A percentile compares a stretch with the other conserved stretches of the same genome.
phyloP scores from a whole-genome alignment of 2,888 invertebrate species.

The Gisinianus flammeolus region DNA sequence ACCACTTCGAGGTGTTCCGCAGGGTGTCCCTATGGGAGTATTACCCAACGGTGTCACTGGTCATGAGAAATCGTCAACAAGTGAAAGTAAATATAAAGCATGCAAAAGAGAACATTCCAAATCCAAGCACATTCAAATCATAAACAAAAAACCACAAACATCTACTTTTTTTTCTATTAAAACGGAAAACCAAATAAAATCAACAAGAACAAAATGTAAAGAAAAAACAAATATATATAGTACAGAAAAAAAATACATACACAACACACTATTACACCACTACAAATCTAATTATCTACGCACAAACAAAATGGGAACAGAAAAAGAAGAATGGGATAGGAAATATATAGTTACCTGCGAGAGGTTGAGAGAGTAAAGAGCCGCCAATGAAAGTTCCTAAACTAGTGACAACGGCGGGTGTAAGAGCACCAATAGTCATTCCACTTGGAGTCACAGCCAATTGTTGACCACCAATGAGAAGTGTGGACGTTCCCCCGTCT shows the following conservation, averaged over 20 bases:
- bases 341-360: conserved; percentile 30
- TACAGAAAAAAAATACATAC: no score
- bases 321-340: background rate
- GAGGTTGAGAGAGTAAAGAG: conserved; percentile 32
- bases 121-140: background rate
- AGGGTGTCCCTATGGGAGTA: conserved; percentile 60
- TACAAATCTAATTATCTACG: no score
- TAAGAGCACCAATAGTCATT: conserved; percentile 58
- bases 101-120: conserved; percentile 39
- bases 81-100: conserved; percentile 39
- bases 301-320: background rate
- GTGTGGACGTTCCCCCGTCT: conserved; percentile 47
- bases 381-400: conserved; percentile 57
- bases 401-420: conserved; percentile 59
- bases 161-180: background rate
- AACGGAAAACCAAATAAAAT: background rate
- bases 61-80: conserved; percentile 48
- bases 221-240: no score
- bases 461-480: conserved; percentile 57
- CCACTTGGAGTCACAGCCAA: conserved; percentile 54
- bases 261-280: no score
- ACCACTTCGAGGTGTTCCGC: conserved; percentile 61
- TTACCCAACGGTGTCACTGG: conserved; percentile 61
- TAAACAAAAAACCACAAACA: conserved; percentile 1
- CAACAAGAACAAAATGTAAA: background rate